Base-by-base conservation (phyloP, 2,797 vertebrate genomes). In the Scarus forsteni region DNA sequence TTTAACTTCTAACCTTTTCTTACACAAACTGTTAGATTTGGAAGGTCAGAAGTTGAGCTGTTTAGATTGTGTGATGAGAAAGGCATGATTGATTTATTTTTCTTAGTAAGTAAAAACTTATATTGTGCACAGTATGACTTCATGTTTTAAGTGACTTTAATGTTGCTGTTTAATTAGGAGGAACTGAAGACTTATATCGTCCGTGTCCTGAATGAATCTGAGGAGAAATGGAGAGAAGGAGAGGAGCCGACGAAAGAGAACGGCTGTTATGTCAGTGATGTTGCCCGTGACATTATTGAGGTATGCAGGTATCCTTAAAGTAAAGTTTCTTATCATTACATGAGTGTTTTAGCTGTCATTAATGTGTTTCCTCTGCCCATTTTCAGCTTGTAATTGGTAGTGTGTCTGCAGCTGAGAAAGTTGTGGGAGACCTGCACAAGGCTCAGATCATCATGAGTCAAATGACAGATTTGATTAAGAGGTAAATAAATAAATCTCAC, bases 261-360 rank as follows among this genome's bases (percentile, higher is more conserved):
- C 1, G 87, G 87, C 2, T 91, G 77, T 82, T 96, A 94, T 79
- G 77, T 88, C 80, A 96, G 95, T 15, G 87, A 92, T 2, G 86
- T 97, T 49, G 92, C 95, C 60, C 95, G 94, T 10, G 95, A 97
- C 84, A 84, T 95, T 73, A 94, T 98, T 46, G 95, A 96, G 96
- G 98, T 99, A 93, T 55, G 10, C 38, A 39, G 12, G 1, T 44
- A 44, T 5, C 6, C 42, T 3, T 3, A 44, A 14, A 44, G 6
- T 4, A 12, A 6, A 13, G 43, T 44, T 13, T 44, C 27, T 27
- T 18, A 0, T 1, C 35, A 10, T 56, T 61, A 8, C 10, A 40
- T 27, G 2, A 27, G 2, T 27, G 27, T 27, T 27, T 48, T 10
- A 12, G 36, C 12, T 9, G 12, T 45, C 14, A 46, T 19, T 62